phyloP scores from a whole-genome alignment of 2,888 invertebrate genomes.

The Lissocephala sabroskyi region DNA sequence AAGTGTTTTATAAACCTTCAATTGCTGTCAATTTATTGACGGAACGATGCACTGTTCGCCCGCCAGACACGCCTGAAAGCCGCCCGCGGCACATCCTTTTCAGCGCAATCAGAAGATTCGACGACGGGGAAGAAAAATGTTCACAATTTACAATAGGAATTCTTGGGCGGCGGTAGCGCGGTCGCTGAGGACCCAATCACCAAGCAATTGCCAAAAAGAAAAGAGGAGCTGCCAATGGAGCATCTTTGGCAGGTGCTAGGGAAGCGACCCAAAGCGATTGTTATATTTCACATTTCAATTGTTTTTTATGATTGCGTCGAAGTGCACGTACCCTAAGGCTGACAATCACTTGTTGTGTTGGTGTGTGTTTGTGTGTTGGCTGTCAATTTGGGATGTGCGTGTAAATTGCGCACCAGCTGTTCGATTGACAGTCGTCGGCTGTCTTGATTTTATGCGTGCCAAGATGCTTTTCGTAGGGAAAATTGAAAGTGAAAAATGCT shows the following conservation, averaged over 20 bases:
- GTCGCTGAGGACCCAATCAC: conserved; percentile 36
- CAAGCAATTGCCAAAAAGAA: conserved; percentile 33
- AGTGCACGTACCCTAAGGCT: conserved; percentile 43
- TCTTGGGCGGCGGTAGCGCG: conserved; percentile 47
- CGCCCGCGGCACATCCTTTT: conserved; percentile 10
- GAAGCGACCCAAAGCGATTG: conserved; percentile 30
- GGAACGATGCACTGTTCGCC: conserved; percentile 43
- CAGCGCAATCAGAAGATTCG: too few species aligned
- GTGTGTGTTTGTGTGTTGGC: conserved; percentile 4
- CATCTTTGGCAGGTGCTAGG: conserved; percentile 34
- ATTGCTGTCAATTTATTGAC: conserved; percentile 67
- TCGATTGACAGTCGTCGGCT: conserved; percentile 56
- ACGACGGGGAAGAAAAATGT: conserved; percentile 51
- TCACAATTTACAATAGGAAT: conserved; percentile 57
- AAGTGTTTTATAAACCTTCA: conserved; percentile 63
- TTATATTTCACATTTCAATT: conserved; percentile 65
- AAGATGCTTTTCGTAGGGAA: conserved; percentile 25
- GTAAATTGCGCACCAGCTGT: conserved; percentile 61
- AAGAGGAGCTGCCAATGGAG: conserved; percentile 3
- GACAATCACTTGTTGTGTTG: conserved; percentile 15
- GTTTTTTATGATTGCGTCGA: conserved; percentile 62
- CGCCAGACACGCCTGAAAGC: background rate
- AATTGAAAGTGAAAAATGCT: conserved; percentile 66
- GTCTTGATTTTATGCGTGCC: conserved; percentile 46
- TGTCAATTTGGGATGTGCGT: conserved; percentile 59